Evolutionary conservation across 2,113 vertebrate species (phyloP), one percentile per base, ranked within the genome.

Genomic region (Peromyscus polionotus): DNA sequence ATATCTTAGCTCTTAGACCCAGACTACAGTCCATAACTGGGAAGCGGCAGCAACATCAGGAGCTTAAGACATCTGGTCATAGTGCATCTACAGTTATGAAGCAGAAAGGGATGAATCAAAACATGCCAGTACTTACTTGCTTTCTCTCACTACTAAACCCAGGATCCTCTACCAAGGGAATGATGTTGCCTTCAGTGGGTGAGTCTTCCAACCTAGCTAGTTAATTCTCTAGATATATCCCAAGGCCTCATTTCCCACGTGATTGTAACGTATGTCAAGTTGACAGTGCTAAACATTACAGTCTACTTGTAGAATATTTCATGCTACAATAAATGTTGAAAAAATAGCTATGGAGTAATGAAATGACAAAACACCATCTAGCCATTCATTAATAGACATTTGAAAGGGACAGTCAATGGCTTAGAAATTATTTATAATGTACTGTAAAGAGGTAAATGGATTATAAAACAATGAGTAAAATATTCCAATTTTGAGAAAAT

Each of bases 271-370:
- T 5, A 28, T 67, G 26, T 67, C 65, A 67, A 31, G 26, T 12
- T 67, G 65, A 67, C 26, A 67, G 31, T 31, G 11, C 10, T 63
- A 67, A 67, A 67, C 65, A 31, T 65, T 65, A 67, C 10, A 90
- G n/a, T 88, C n/a, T 36, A 90, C 19, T 68, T 93, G 39, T 19
- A 91, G 19, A 59, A 88, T 87, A 83, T 87, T 93, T 87, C 72
- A n/a, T 42, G n/a, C 8, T n/a, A 9, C 12, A 75, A 75, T 24
- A 6, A 70, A 72, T 6, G 16, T 16, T 72, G 36, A 72, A 72
- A 72, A 19, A 72, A 31, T 67, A 67, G 31, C 3, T 67, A 11
- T 31, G 28, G 28, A 31, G 11, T 67, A 67, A 31, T 67, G 65
- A 67, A 67, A 31, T 67, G 65, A 67, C 28, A 67, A 67, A 67